Conservation (phyloP, 2,888 invertebrate genomes). For the Drosophila niveifrons region DNA sequence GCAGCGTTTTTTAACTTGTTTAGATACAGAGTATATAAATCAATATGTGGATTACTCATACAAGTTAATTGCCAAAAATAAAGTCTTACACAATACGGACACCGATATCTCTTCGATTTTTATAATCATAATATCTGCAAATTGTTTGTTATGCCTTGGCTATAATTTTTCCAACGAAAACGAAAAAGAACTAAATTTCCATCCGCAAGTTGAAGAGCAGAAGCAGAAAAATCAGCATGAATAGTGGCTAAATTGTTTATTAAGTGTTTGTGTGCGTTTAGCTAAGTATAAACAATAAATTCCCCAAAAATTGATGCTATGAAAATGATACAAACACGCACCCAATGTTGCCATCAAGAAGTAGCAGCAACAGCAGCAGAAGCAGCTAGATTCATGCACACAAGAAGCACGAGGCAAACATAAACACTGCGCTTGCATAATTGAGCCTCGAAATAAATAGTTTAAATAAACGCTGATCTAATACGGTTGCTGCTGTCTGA, state of each 20-base stretch:
- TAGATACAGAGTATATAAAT: neutral
- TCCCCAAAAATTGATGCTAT: conserved; percentile 57
- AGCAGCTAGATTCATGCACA: conserved; percentile 24
- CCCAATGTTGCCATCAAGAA: conserved; percentile 7
- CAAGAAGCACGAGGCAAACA: conserved; percentile 44
- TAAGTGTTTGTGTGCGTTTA: conserved; percentile 62
- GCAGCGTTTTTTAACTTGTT: conserved; percentile 8
- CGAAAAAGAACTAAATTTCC: conserved; percentile 54
- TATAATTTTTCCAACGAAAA: conserved; percentile 67
- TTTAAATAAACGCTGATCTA: conserved; percentile 51
- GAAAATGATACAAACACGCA: conserved; percentile 56
- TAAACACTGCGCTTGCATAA: conserved; percentile 66
- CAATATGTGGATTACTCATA: conserved; percentile 19
- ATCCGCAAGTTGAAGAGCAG: conserved; percentile 17
- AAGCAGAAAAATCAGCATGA: conserved; percentile 25
- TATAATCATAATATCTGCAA: conserved; percentile 20
- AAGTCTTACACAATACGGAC: conserved; percentile 33
- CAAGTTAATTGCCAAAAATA: conserved; percentile 51
- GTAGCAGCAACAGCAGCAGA: conserved; percentile 5
- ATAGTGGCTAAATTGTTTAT: conserved; percentile 68
- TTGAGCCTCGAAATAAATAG: conserved; percentile 67
- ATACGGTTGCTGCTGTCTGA: conserved; percentile 25
- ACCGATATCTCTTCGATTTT: conserved; percentile 17
- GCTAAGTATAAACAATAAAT: conserved; percentile 69
- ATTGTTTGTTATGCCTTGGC: conserved; percentile 70